These are phyloP conservation scores for Oligia latruncula DNA, from an alignment of 2,888 invertebrate species.

Conservation along the genomic window DNA sequence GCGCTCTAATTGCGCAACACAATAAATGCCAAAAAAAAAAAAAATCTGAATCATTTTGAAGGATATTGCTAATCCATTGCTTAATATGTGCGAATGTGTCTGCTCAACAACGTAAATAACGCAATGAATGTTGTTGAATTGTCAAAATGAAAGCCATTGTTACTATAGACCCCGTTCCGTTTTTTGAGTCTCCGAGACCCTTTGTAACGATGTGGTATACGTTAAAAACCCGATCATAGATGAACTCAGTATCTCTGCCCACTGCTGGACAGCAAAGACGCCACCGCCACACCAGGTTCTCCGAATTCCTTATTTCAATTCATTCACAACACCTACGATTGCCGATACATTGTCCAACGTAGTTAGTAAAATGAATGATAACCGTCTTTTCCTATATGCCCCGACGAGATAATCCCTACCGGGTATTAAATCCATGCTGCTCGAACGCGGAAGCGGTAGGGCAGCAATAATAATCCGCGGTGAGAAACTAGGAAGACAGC, in stretches of 20 bases:
- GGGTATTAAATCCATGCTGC: conserved; percentile 34
- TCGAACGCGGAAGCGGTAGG: conserved; percentile 72
- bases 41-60: too few relatives aligned
- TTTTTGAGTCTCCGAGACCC: too few relatives aligned
- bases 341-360: background rate
- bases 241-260: background rate
- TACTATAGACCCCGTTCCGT: too few relatives aligned
- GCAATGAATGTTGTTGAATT: too few relatives aligned
- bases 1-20: too few relatives aligned
- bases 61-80: background rate
- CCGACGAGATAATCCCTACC: conserved; percentile 15
- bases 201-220: background rate
- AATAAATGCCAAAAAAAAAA: too few relatives aligned
- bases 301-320: background rate
- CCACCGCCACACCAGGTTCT: background rate
- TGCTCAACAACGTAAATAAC: too few relatives aligned
- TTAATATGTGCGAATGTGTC: background rate
- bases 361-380: background rate
- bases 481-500: conserved; percentile 70
- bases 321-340: background rate
- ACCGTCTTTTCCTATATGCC: background rate
- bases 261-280: background rate
- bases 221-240: background rate
- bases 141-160: too few relatives aligned
- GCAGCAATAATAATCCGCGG: conserved; percentile 63